Evolutionary conservation across 1,140 invertebrate genomes (phyloP).

Genomic region (Lepidurus couesii): DNA sequence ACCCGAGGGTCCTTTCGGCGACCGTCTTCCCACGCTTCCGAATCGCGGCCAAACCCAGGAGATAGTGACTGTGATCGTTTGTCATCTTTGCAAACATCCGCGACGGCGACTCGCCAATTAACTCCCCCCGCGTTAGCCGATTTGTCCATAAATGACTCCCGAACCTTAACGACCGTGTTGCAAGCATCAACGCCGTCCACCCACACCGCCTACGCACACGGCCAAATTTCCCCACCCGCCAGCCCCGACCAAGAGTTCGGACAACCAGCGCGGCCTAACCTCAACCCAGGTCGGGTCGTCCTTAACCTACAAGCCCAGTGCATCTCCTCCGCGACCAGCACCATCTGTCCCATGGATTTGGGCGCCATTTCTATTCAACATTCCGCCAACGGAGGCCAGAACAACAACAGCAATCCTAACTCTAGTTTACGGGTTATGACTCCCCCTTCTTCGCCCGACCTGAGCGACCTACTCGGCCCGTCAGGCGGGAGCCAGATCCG

Average conservation of each 20-base stretch:
- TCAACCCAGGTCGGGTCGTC: constrained; percentile 25
- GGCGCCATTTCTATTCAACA: constrained; percentile 30
- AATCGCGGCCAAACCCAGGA: neutral
- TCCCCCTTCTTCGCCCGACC: constrained; percentile 52
- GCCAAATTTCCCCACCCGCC: constrained; percentile 51
- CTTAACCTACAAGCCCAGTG: neutral
- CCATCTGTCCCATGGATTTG: constrained; percentile 31
- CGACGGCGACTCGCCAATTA: neutral
- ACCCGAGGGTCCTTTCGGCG: neutral
- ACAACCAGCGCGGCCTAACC: constrained; percentile 35
- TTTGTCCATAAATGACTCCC: neutral
- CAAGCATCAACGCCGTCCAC: neutral
- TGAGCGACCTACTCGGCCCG: constrained; percentile 44
- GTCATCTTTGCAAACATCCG: neutral
- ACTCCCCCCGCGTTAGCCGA: neutral
- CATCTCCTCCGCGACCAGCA: constrained; percentile 11
- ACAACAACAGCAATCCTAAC: constrained; percentile 2
- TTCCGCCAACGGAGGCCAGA: neutral
- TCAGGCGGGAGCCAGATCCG: constrained; percentile 33
- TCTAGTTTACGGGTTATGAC: constrained; percentile 46
- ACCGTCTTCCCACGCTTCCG: neutral
- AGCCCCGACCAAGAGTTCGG: constrained; percentile 47
- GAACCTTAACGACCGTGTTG: neutral
- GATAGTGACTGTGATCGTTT: neutral
- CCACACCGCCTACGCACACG: constrained; percentile 38